Conservation (phyloP, 2,888 invertebrate species). For the Drymonia ruficornis region DNA sequence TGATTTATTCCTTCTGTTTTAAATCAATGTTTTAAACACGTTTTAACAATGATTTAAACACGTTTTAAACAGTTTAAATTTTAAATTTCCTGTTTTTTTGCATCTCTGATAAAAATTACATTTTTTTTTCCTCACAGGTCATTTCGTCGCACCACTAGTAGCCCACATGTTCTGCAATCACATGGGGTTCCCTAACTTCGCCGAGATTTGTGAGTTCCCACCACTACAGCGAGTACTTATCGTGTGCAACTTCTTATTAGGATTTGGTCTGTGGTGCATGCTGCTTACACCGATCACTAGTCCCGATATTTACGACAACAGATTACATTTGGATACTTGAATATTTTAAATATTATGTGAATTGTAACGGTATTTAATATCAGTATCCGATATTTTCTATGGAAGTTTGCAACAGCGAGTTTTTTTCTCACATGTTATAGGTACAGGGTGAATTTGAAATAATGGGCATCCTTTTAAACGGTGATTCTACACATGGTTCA, state of each 20-base stretch:
- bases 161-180: constrained; percentile 98
- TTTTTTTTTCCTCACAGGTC: constrained; percentile 84
- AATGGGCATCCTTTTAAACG: too few relatives aligned
- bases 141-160: constrained; percentile 93
- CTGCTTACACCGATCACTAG: constrained; percentile 91
- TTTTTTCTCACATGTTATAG: not conserved
- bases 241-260: constrained; percentile 88
- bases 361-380: constrained; percentile 5
- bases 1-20: too few relatives aligned
- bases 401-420: not conserved
- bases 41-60: too few relatives aligned
- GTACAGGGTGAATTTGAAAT: not conserved
- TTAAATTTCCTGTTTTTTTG: not conserved
- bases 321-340: constrained; percentile 83
- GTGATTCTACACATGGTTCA: too few relatives aligned
- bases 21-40: too few relatives aligned
- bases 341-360: constrained; percentile 8
- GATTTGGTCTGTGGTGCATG: constrained; percentile 91
- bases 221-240: constrained; percentile 85
- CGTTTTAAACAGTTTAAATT: too few relatives aligned
- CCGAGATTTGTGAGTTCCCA: constrained; percentile 77
- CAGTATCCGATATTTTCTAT: not conserved
- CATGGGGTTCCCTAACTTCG: constrained; percentile 97
- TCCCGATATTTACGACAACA: constrained; percentile 87
- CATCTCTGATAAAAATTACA: too few relatives aligned